A percentile compares a stretch with the other conserved stretches of the same genome.
Evolutionary conservation across 2,888 invertebrate genomes (phyloP).

Genomic region (Panopea generosa): DNA sequence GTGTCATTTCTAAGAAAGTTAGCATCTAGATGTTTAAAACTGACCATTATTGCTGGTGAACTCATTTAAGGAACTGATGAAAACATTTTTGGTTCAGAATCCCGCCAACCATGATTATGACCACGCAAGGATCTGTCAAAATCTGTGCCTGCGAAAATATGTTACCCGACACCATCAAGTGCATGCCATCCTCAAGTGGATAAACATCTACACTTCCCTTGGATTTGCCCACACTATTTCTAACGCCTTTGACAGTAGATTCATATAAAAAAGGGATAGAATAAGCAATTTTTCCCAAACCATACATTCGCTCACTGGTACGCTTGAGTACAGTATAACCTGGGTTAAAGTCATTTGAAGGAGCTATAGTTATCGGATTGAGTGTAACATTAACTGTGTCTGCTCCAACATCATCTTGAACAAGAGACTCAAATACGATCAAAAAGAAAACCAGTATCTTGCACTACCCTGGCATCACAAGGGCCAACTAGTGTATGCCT

Average conservation of each 20-base stretch:
- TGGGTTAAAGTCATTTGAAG: conserved; percentile 1
- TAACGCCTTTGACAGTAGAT: conserved; percentile 27
- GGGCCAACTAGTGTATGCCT: neutral
- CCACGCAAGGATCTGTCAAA: conserved; percentile 30
- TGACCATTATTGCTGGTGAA: no score
- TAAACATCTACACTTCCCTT: no score
- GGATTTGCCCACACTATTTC: conserved; percentile 27
- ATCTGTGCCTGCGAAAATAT: conserved; percentile 37
- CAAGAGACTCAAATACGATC: neutral
- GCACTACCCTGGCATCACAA: neutral
- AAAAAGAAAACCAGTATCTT: neutral
- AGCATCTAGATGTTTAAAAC: no score
- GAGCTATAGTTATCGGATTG: neutral
- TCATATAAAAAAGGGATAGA: no score
- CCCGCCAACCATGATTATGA: conserved; percentile 7
- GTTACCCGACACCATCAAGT: conserved; percentile 16
- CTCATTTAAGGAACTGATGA: no score
- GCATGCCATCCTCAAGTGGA: conserved; percentile 9
- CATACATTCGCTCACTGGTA: no score
- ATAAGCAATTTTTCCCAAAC: no score
- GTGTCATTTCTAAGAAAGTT: no score
- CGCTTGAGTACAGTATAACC: conserved; percentile 1
- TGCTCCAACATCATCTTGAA: neutral
- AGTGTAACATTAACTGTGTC: no score
- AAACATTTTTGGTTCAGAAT: no score